These are phyloP conservation scores for Caranx melampygus DNA, from an alignment of 2,113 vertebrate species.

Conservation along the genomic window DNA sequence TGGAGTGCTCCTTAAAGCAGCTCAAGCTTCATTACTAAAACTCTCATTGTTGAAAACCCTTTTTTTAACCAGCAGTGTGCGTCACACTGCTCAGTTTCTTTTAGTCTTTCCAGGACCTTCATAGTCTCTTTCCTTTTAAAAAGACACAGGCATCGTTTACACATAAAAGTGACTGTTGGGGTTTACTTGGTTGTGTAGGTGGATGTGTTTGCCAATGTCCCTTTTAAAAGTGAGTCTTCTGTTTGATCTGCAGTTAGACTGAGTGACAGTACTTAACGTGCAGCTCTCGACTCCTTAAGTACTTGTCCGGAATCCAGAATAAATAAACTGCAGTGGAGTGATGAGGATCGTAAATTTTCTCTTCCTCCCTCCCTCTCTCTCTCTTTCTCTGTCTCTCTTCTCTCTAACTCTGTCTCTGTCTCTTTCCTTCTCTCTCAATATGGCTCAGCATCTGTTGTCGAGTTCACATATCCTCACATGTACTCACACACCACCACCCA, in stretches of 20 bases:
- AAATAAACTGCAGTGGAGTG: constrained; percentile 83
- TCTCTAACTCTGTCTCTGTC: constrained; percentile 33
- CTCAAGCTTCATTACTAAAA: not conserved
- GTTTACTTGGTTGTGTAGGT: constrained; percentile 49
- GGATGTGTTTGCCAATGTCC: constrained; percentile 59
- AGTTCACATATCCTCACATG: constrained; percentile 77
- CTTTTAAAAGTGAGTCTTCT: constrained; percentile 47
- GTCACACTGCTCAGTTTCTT: not conserved
- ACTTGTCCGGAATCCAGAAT: constrained; percentile 64
- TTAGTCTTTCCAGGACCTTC: constrained; percentile 73
- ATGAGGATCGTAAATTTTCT: constrained; percentile 73
- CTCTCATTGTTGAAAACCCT: not conserved
- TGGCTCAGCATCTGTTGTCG: constrained; percentile 70
- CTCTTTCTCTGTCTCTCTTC: constrained; percentile 52
- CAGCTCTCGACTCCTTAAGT: constrained; percentile 57
- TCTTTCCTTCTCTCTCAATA: constrained; percentile 54
- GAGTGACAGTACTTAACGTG: constrained; percentile 60
- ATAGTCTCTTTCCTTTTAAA: constrained; percentile 62
- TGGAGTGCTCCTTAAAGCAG: constrained; percentile 25
- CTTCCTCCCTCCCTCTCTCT: constrained; percentile 53
- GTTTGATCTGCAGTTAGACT: constrained; percentile 45
- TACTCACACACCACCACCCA: constrained; percentile 78
- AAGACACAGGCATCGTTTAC: constrained; percentile 47
- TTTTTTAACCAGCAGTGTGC: not conserved
- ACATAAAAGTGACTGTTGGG: constrained; percentile 39